Evolutionary conservation across 1,140 invertebrate species (phyloP).

Genomic region (Drosophila ogumai): DNA sequence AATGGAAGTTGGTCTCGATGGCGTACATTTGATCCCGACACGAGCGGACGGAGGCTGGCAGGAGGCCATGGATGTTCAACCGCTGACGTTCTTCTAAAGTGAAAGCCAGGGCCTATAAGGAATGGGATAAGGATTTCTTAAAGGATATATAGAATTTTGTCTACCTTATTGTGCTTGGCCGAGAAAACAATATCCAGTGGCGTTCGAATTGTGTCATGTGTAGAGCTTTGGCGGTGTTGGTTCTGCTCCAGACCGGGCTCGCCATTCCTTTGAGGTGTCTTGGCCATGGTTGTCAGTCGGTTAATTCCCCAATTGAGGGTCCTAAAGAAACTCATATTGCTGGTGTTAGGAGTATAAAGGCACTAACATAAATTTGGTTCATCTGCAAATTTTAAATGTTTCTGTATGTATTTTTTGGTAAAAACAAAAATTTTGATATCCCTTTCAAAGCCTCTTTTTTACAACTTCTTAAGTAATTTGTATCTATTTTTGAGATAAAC

Average conservation of each 20-base stretch:
- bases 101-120: slow-evolving; percentile 31
- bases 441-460: background rate
- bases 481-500: background rate
- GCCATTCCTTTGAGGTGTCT: background rate
- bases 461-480: background rate
- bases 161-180: slow-evolving; percentile 43
- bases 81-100: slow-evolving; percentile 52
- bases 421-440: slow-evolving; percentile 1
- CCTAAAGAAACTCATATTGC: slow-evolving; percentile 10
- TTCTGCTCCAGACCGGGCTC: background rate
- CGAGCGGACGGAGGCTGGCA: slow-evolving; percentile 92
- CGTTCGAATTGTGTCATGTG: slow-evolving; percentile 1
- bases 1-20: slow-evolving; percentile 90
- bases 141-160: background rate
- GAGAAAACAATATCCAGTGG: slow-evolving; percentile 9
- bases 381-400: background rate
- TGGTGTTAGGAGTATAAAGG: too few relatives aligned
- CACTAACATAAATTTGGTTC: background rate
- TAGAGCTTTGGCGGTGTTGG: too few relatives aligned
- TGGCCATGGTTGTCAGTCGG: background rate
- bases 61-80: slow-evolving; percentile 90
- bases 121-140: background rate
- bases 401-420: background rate
- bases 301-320: background rate
- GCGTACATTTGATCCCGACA: slow-evolving; percentile 93